Evolutionary conservation across 1,140 invertebrate genomes (phyloP), one percentile per base, ranked within the genome.

Genomic region (Maniola jurtina): DNA sequence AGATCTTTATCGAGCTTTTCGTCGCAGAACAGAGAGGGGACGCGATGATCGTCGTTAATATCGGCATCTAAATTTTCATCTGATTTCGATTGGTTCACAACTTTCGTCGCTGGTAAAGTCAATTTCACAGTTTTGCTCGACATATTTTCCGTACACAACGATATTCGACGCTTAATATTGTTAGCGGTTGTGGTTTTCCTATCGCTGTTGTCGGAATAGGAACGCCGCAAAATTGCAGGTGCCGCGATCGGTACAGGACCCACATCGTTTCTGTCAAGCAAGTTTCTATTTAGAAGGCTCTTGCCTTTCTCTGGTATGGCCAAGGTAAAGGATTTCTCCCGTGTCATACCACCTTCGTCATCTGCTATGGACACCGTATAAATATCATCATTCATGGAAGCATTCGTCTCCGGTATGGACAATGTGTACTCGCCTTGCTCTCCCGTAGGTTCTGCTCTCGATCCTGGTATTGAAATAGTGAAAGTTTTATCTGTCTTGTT

Each of bases 381-480:
- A 59, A 91, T 84, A 61, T 92, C 91, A 72, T 92, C 90, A 73
- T 86, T 91, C 86, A 92, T 86, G 0, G 86, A 86, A 5, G 84
- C 81, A 78, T 92, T 91, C 15, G 90, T 91, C 67, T 92, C 91
- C 25, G 91, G 90, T 72, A 92, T 92, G 0, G 91, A 91, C 6
- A 92, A 68, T 11, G 89, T 86, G 55, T 92, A 92, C 66, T 91
- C 89, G 34, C 87, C 87, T 64, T 91, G 85, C 52, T 89, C 90
- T 6, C 89, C 89, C 1, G 87, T 92, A 6, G 88, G 83, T 70
- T 92, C 91, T 2, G 86, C 91, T 73, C 90, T 83, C 6, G 90
- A 90, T 6, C 90, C 89, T 5, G 84, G 76, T 60, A 91, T 91
- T 0, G 89, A 87, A 61, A 89, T 73, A 9, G 88, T 68, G 70